These are phyloP conservation scores for Augochlorella aurata DNA, from an alignment of 2,888 invertebrate species.

Conservation along the genomic window DNA sequence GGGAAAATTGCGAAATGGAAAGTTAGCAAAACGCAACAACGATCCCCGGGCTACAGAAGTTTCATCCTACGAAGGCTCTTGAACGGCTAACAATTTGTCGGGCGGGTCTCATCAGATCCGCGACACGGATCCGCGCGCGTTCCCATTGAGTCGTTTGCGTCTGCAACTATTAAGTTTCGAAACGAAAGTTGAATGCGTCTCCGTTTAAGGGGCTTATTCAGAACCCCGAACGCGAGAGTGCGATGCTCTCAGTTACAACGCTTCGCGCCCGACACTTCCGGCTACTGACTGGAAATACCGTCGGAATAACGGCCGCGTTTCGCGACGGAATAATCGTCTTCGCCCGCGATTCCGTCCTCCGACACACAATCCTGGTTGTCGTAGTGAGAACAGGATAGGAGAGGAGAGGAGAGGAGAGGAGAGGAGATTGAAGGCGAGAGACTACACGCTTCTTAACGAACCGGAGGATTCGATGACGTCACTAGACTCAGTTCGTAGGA, in stretches of 20 bases:
- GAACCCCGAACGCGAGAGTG: conserved; percentile 19
- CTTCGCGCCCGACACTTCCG: neutral
- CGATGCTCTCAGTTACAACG: neutral
- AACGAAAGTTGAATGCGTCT: conserved; percentile 54
- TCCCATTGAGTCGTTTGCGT: conserved; percentile 38
- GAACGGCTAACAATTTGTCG: neutral
- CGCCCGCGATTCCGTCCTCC: conserved; percentile 5
- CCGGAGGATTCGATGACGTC: conserved; percentile 72
- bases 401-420: no score
- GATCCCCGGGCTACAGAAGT: neutral
- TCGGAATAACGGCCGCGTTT: conserved; percentile 17
- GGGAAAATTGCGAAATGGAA: neutral
- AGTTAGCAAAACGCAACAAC: neutral
- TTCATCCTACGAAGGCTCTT: neutral
- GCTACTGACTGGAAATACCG: conserved; percentile 26
- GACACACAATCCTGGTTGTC: conserved; percentile 6
- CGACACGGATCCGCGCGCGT: conserved; percentile 39
- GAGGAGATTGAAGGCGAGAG: no score
- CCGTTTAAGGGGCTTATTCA: conserved; percentile 26
- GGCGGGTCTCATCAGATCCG: neutral
- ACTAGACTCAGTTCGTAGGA: conserved; percentile 68
- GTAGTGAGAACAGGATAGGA: no score
- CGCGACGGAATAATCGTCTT: conserved; percentile 11
- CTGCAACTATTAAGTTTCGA: conserved; percentile 46
- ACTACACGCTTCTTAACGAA: conserved; percentile 39